phyloP scores from a whole-genome alignment of 2,888 invertebrate species.

The Ophion slaviceki region DNA sequence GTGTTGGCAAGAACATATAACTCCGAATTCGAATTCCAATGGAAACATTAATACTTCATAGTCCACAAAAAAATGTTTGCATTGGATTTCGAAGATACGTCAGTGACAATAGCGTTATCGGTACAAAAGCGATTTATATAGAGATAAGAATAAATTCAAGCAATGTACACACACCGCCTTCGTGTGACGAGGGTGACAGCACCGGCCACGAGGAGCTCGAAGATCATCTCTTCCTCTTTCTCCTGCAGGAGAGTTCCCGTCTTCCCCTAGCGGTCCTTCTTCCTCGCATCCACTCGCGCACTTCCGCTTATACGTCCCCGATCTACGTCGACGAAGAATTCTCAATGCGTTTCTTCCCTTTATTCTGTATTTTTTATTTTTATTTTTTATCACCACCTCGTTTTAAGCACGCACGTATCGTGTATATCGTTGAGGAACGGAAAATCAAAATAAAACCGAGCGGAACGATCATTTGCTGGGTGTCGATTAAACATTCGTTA shows the following conservation, averaged over 20 bases:
- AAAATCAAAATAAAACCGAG: neutral
- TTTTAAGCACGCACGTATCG: constrained; percentile 24
- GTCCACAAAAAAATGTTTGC: neutral
- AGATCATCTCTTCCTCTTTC: constrained; percentile 82
- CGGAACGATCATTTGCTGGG: neutral
- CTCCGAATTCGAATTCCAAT: neutral
- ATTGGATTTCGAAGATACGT: constrained; percentile 16
- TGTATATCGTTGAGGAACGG: neutral
- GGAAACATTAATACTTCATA: neutral
- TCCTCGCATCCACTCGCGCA: constrained; percentile 77
- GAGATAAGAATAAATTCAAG: constrained; percentile 76
- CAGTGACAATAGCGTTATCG: constrained; percentile 17
- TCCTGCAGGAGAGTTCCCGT: constrained; percentile 77
- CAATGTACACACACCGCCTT: constrained; percentile 84
- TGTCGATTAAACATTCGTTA: constrained; percentile 32
- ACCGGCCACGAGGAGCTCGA: constrained; percentile 83
- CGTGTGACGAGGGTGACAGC: constrained; percentile 83
- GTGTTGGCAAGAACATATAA: neutral
- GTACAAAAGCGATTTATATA: constrained; percentile 11
- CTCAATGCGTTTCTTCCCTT: neutral
- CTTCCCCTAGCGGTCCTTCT: constrained; percentile 74
- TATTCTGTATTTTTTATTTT: neutral
- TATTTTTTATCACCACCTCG: constrained; percentile 38
- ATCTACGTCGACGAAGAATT: neutral
- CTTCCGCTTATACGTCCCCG: constrained; percentile 63